Conservation (phyloP, 2,888 invertebrate genomes). For the Tetranychus piercei region DNA sequence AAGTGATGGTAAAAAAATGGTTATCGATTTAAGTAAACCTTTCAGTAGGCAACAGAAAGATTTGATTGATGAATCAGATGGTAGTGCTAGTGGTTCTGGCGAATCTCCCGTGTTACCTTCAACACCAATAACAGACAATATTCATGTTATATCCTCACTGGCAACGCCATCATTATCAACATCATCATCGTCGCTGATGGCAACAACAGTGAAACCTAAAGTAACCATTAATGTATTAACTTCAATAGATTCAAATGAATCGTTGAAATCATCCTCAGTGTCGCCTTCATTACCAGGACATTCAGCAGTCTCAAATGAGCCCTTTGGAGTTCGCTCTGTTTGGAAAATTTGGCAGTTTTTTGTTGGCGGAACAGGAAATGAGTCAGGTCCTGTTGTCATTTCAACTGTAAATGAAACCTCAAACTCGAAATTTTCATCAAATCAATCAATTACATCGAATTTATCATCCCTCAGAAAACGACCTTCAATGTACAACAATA, state of each 20-base stretch:
- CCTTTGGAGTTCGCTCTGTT: background rate
- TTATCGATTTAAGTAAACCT: too few relatives aligned
- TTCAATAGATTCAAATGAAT: background rate
- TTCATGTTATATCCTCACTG: too few relatives aligned
- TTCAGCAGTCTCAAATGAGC: background rate
- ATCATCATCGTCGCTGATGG: background rate
- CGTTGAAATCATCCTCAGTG: background rate
- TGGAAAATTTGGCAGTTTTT: conserved; percentile 7
- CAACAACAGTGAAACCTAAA: background rate
- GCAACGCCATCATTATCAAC: too few relatives aligned
- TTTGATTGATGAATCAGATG: background rate
- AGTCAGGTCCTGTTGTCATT: too few relatives aligned
- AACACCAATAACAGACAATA: background rate
- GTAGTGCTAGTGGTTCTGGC: background rate
- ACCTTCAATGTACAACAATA: background rate
- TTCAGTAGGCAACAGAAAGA: too few relatives aligned
- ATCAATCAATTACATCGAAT: too few relatives aligned
- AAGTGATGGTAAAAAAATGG: too few relatives aligned
- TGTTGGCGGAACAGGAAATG: background rate
- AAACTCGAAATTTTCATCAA: too few relatives aligned
- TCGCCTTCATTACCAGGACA: too few relatives aligned
- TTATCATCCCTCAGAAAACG: too few relatives aligned
- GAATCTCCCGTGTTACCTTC: background rate
- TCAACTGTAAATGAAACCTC: too few relatives aligned
- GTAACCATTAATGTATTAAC: conserved; percentile 4